Percentiles rank a stretch among this genome's conserved stretches.
These are phyloP conservation scores for Brachyhypopomus gauderio DNA, from an alignment of 2,113 vertebrate genomes.

Conservation along the genomic window DNA sequence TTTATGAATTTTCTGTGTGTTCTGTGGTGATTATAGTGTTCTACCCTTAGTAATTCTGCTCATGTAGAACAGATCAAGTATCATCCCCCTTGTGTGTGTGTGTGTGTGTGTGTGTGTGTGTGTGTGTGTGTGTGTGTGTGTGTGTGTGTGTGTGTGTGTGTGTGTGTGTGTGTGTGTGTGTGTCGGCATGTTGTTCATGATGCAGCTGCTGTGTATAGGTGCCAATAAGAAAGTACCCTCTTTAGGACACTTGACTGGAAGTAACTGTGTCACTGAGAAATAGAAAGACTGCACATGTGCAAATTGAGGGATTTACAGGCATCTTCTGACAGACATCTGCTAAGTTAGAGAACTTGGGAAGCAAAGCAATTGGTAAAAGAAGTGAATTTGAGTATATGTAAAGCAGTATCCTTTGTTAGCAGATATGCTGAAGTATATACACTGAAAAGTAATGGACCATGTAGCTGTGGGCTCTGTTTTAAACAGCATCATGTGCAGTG, in stretches of 20 bases:
- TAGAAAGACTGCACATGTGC: not conserved
- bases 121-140: too few relatives aligned
- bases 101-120: too few relatives aligned
- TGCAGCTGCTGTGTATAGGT: constrained; percentile 49
- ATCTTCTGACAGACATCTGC: not conserved
- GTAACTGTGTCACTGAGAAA: constrained; percentile 47
- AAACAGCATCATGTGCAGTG: not conserved
- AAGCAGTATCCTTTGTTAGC: too few relatives aligned
- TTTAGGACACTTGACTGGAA: constrained; percentile 34
- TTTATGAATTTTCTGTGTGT: too few relatives aligned
- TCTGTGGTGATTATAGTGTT: too few relatives aligned
- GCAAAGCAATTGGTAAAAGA: too few relatives aligned
- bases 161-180: too few relatives aligned
- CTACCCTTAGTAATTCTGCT: too few relatives aligned
- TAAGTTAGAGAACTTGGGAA: too few relatives aligned
- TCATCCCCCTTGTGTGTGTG: constrained; percentile 50
- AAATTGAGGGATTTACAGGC: constrained; percentile 2
- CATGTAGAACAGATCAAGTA: too few relatives aligned
- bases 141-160: too few relatives aligned
- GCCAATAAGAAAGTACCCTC: constrained; percentile 47
- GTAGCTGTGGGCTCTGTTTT: not conserved
- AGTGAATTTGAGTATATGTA: too few relatives aligned
- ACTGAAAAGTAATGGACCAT: not conserved
- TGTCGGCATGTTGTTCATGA: constrained; percentile 44
- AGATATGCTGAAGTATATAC: not conserved